A percentile compares a stretch with the other conserved stretches of the same genome.
Conservation (phyloP, 2,113 vertebrate genomes). For the Prochilodus magdalenae region DNA sequence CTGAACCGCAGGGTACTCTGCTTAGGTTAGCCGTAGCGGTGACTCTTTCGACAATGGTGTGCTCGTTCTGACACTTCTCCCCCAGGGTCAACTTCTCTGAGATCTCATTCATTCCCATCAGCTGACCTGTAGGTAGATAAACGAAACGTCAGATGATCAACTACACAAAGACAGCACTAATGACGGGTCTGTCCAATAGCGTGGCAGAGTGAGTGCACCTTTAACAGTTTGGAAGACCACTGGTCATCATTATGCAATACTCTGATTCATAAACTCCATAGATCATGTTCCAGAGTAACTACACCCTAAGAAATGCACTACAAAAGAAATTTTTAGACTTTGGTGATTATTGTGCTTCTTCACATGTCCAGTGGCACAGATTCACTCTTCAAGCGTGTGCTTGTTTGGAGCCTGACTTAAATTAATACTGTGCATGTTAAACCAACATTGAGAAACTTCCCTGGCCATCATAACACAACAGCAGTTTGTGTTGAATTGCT, state of each 20-base stretch:
- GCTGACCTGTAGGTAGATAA: constrained; percentile 80
- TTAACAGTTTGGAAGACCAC: neutral
- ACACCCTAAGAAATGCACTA: neutral
- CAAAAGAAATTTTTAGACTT: no score
- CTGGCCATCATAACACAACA: neutral
- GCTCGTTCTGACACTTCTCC: constrained; percentile 82
- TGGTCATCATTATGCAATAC: neutral
- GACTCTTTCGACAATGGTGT: constrained; percentile 88
- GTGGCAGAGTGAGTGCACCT: neutral
- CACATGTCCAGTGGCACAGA: neutral
- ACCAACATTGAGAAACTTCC: neutral
- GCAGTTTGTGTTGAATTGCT: neutral
- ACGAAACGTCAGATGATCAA: neutral
- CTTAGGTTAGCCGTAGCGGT: constrained; percentile 87
- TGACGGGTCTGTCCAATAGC: neutral
- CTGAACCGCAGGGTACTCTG: constrained; percentile 89
- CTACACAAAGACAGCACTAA: neutral
- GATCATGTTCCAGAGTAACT: neutral
- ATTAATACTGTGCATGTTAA: neutral
- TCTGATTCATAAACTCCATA: neutral
- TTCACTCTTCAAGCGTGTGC: neutral
- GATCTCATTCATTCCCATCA: constrained; percentile 98
- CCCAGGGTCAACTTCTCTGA: constrained; percentile 86
- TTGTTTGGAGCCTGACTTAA: neutral
- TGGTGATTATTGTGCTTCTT: no score